Base-by-base conservation (phyloP, 2,797 vertebrate species). In the Acanthis flammea region DNA sequence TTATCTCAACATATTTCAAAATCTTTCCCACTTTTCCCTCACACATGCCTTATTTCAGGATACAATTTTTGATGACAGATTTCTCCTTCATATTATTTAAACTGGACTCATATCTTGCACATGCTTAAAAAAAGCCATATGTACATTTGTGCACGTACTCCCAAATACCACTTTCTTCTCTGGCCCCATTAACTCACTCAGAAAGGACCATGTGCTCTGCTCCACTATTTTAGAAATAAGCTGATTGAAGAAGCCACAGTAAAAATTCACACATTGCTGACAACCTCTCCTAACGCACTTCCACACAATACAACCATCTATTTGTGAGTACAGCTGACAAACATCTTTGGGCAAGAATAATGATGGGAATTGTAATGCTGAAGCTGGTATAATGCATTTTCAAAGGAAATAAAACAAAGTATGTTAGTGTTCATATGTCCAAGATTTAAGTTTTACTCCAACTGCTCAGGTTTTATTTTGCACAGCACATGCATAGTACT, bases 401-500 rank as follows among this genome's bases (percentile, higher is more conserved):
- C 18, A 35, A 77, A 61, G n/a, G 35, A 68, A 92, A 54, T 4
- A 19, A 10, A 53, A 41, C 27, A 45, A 94, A 78, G 6, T 10
- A 65, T 6, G 12, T 39, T 13, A 19, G 19, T 17, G 61, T 22
- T 60, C 24, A 15, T 5, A 61, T 58, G 58, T 41, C 21, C 18
- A 47, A 47, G n/a, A 54, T 31, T 58, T 47, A 62, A 79, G 28
- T 31, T 83, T 50, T 74, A 75, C 33, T 87, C 39, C 53, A 91
- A 16, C 8, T 19, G 44, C 30, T 60, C 1, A 1, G 42, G 37
- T 47, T 87, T 41, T 44, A 53, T 57, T 85, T 78, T 37, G 21
- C 31, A 37, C 12, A 70, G 22, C 2, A 5, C 33, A 53, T 1
- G 1, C 19, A 27, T 0, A 65, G 24, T 16, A 35, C n/a, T 48